Evolutionary conservation across 2,113 vertebrate genomes (phyloP).

Genomic region (Cephalopholis sonnerati): DNA sequence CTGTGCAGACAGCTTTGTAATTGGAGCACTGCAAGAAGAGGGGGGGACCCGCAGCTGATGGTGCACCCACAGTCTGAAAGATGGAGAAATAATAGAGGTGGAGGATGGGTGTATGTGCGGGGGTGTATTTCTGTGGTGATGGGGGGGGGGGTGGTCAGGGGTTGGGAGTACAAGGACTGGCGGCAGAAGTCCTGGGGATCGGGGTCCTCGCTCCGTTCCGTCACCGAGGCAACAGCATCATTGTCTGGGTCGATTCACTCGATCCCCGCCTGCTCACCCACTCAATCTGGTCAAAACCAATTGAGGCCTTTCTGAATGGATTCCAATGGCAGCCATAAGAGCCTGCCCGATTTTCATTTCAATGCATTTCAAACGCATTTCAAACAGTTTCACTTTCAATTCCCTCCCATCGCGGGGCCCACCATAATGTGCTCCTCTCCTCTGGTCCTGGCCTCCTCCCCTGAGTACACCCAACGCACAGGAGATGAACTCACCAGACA

Average conservation of each 20-base stretch:
- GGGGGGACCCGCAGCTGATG: conserved; percentile 34
- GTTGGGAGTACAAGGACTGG: conserved; percentile 29
- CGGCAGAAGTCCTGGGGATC: conserved; percentile 27
- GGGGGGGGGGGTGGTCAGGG: neutral
- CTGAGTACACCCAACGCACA: conserved; percentile 32
- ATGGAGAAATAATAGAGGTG: conserved; percentile 70
- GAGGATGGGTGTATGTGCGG: conserved; percentile 50
- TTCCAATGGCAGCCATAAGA: conserved; percentile 58
- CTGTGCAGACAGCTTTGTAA: conserved; percentile 77
- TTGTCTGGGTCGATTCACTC: conserved; percentile 65
- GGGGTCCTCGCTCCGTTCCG: conserved; percentile 28
- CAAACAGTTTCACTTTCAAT: conserved; percentile 77
- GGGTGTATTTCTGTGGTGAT: conserved; percentile 1
- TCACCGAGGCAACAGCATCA: conserved; percentile 68
- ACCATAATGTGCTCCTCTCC: conserved; percentile 51
- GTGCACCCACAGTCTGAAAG: conserved; percentile 55
- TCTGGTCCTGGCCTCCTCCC: conserved; percentile 23
- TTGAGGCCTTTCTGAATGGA: conserved; percentile 67
- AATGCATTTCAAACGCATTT: conserved; percentile 74
- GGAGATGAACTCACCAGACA: conserved; percentile 75
- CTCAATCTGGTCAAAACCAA: conserved; percentile 68
- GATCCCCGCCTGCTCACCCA: conserved; percentile 55
- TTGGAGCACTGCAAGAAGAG: conserved; percentile 57
- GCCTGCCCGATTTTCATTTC: conserved; percentile 72
- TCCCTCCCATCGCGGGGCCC: conserved; percentile 44